Conservation (phyloP, 2,113 vertebrate species). For the Plotosus lineatus region DNA sequence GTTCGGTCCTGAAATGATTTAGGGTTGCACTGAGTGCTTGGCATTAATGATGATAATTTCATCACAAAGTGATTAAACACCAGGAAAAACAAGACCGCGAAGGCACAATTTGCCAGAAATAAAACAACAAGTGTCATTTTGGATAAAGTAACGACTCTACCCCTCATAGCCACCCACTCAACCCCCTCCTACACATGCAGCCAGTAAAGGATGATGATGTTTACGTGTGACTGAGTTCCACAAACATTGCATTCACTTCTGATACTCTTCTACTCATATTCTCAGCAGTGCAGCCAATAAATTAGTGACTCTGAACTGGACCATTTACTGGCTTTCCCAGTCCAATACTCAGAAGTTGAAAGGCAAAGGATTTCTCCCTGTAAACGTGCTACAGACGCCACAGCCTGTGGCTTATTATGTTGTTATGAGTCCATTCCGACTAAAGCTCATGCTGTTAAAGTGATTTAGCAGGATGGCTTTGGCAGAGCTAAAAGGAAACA, state of each 20-base stretch:
- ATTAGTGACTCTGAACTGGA: conserved; percentile 45
- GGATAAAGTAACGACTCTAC: neutral
- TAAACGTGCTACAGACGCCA: conserved; percentile 44
- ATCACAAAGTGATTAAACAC: conserved; percentile 10
- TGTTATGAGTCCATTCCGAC: conserved; percentile 57
- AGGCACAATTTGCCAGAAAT: neutral
- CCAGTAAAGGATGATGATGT: conserved; percentile 22
- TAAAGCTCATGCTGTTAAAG: conserved; percentile 56
- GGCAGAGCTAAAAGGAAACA: conserved; percentile 52
- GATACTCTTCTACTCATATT: conserved; percentile 42
- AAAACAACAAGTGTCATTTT: neutral
- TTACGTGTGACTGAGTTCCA: conserved; percentile 22
- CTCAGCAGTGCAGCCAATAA: conserved; percentile 46
- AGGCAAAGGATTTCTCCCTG: conserved; percentile 50
- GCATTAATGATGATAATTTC: conserved; percentile 40
- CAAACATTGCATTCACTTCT: conserved; percentile 51
- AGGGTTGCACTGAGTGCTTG: neutral
- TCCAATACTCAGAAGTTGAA: conserved; percentile 39
- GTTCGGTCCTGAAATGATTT: conserved; percentile 22
- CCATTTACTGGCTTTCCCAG: conserved; percentile 46
- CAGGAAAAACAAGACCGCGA: neutral
- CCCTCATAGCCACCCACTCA: neutral
- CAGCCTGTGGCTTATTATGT: conserved; percentile 58
- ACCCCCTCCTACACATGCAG: conserved; percentile 9
- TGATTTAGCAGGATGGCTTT: conserved; percentile 56